Conservation (phyloP, 2,888 invertebrate genomes). For the Oxyteleia sp. region DNA sequence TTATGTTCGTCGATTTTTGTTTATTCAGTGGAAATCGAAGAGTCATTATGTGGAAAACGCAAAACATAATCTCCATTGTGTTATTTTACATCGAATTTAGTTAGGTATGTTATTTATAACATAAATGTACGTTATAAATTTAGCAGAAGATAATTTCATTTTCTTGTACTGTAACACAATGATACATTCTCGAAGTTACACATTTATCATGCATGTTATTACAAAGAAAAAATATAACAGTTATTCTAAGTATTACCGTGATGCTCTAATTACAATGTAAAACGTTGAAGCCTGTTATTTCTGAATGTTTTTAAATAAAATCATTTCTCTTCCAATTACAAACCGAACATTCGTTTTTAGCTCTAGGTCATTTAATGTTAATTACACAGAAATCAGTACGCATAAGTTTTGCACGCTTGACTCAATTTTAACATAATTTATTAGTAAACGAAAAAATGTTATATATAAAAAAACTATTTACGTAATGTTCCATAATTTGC, state of each 20-base stretch:
- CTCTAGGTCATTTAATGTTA: constrained; percentile 55
- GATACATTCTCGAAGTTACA: too few relatives aligned
- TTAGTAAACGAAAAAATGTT: constrained; percentile 18
- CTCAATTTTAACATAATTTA: constrained; percentile 31
- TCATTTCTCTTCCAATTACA: constrained; percentile 45
- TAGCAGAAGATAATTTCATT: too few relatives aligned
- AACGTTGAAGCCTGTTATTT: background rate
- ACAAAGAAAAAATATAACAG: background rate
- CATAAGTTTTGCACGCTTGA: constrained; percentile 35
- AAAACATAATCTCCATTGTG: too few relatives aligned
- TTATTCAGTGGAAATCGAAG: too few relatives aligned
- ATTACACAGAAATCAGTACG: constrained; percentile 51
- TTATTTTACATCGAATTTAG: too few relatives aligned
- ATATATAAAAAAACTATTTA: constrained; percentile 13
- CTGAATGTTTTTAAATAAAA: constrained; percentile 26
- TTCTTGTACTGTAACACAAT: too few relatives aligned
- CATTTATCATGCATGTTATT: too few relatives aligned
- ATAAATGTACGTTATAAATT: too few relatives aligned
- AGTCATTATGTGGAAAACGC: too few relatives aligned
- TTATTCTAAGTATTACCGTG: background rate
- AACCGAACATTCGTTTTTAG: constrained; percentile 37
- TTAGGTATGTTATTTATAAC: too few relatives aligned
- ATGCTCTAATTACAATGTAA: constrained; percentile 12
- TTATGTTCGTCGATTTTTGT: too few relatives aligned
- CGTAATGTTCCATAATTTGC: constrained; percentile 11